Base-by-base conservation (phyloP, 2,888 invertebrate species). In the Drosophila vallismaia region DNA sequence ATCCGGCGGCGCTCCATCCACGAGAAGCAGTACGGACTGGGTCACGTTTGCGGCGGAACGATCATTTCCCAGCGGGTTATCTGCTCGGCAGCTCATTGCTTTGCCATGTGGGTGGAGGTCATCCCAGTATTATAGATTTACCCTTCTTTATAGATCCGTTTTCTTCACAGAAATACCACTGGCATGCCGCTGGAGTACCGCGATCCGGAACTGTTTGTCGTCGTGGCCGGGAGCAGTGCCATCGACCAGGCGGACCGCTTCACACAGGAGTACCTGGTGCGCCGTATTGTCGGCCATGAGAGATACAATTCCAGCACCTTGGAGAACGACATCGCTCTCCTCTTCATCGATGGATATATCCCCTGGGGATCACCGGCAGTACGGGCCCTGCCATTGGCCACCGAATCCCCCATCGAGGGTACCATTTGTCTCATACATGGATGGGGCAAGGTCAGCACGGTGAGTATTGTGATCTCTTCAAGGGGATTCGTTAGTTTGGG, bases 61-160 rank as follows among this genome's bases (percentile, higher is more conserved):
- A 26, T 81, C 26, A 74, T 81, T 53, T 74, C 81, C 0, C 63
- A 60, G 42, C 75, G 81, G 4, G 48, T 81, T n/a, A 28, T 79
- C 52, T 67, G 69, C 29, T 69, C 85, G 5, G 85, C 81, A 9
- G 85, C 81, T 14, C 81, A 81, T 33, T 81, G 81, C 24, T 81
- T 70, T 59, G 71, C 70, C 48, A 63, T 68, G 81, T 81, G 54
- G 14, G 76, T 71, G 48, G 12, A 19, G 19, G 9, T 70, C 28
- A 10, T 33, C 8, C 33, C 10, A 7, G 31, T 1, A 7, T 19
- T 2, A 5, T 31, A 19, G 24, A n/a, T 29, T 1, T 12, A 24
- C 1, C 26, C 7, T 6, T 19, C 4, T 5, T 1, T 8, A 36
- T 10, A 26, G 1, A 24, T 4, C 3, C 8, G n/a, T 2, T 28